These are phyloP conservation scores for Thecophora atra DNA, from an alignment of 2,888 invertebrate genomes.

Conservation along the genomic window DNA sequence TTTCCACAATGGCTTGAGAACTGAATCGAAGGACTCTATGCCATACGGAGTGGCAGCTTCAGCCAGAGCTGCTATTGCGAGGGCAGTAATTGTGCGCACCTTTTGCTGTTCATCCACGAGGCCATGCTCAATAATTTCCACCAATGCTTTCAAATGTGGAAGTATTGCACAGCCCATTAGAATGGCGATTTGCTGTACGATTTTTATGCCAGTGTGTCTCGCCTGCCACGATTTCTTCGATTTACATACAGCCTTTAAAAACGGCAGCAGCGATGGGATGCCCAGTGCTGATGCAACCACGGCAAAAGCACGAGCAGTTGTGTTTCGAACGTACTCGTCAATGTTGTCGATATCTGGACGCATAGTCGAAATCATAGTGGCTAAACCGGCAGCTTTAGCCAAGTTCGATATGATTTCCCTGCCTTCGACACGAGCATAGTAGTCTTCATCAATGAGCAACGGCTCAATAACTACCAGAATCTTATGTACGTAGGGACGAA, in stretches of 20 bases:
- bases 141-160: conserved; percentile 96
- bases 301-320: conserved; percentile 99
- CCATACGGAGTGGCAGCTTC: conserved; percentile 99
- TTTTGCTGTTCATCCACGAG: conserved; percentile 99
- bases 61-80: conserved; percentile 97
- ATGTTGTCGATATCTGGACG: conserved; percentile 99
- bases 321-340: conserved; percentile 99
- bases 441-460: conserved; percentile 98
- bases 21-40: conserved; percentile 99
- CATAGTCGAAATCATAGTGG: conserved; percentile 99
- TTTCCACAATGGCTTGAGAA: conserved; percentile 98
- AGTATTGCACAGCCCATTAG: conserved; percentile 99
- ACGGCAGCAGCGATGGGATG: conserved; percentile 96
- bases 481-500: conserved; percentile 99
- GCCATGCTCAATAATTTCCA: conserved; percentile 99
- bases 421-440: conserved; percentile 99
- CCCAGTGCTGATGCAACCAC: conserved; percentile 98
- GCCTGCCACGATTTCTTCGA: conserved; percentile 99
- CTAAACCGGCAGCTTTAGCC: conserved; percentile 98
- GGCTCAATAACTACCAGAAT: conserved; percentile 99
- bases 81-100: conserved; percentile 95
- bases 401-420: conserved; percentile 99
- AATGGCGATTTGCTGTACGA: conserved; percentile 99
- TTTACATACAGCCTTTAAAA: conserved; percentile 98
- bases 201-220: conserved; percentile 97